Percentiles rank a stretch among this genome's conserved stretches.
phyloP scores from a whole-genome alignment of 2,888 invertebrate species.

The Eumacrocentrus americanus region DNA sequence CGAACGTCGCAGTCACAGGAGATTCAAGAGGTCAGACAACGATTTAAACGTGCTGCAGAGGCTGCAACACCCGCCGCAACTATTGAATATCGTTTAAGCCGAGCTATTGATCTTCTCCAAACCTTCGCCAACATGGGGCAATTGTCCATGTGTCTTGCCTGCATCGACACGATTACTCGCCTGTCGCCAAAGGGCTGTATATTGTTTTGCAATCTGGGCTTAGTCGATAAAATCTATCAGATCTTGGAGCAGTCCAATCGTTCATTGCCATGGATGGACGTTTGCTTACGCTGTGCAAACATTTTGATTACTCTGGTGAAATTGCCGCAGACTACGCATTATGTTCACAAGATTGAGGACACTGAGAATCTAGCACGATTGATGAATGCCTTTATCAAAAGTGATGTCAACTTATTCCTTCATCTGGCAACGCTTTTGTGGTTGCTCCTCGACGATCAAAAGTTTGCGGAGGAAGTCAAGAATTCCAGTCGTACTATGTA shows the following conservation, averaged over 20 bases:
- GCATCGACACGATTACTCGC: conserved; percentile 60
- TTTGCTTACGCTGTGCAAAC: conserved; percentile 64
- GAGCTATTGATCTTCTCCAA: conserved; percentile 52
- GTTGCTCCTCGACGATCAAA: conserved; percentile 44
- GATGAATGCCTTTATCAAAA: conserved; percentile 58
- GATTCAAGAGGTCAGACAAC: conserved; percentile 49
- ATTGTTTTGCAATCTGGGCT: conserved; percentile 49
- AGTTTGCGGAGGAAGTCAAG: conserved; percentile 38
- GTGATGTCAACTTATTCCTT: conserved; percentile 43
- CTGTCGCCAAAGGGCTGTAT: conserved; percentile 54
- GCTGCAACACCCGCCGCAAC: conserved; percentile 53
- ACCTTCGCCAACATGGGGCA: conserved; percentile 53
- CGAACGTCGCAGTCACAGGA: conserved; percentile 46
- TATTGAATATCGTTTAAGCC: conserved; percentile 51
- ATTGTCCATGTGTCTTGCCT: conserved; percentile 58
- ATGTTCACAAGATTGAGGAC: conserved; percentile 68
- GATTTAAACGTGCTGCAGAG: conserved; percentile 46
- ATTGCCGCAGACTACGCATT: conserved; percentile 67
- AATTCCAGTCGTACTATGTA: conserved; percentile 31
- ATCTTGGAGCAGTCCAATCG: conserved; percentile 62
- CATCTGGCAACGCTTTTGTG: conserved; percentile 50
- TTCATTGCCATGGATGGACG: conserved; percentile 68
- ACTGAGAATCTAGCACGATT: conserved; percentile 69
- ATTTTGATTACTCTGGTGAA: conserved; percentile 74
- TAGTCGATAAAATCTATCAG: conserved; percentile 58